Conservation (phyloP, 2,888 invertebrate species). For the Hedychridium roseum region DNA sequence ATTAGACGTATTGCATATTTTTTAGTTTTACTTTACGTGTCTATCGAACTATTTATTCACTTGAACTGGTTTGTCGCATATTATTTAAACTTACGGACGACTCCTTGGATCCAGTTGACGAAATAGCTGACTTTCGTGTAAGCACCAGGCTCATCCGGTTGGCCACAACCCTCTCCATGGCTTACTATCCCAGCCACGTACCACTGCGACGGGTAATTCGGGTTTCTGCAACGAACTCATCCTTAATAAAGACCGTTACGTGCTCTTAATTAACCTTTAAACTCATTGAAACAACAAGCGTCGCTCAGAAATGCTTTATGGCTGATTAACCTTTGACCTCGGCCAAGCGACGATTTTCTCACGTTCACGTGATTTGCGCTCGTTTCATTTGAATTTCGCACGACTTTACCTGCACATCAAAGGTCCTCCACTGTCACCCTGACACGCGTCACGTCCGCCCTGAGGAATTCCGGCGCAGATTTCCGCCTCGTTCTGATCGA, state of each 20-base stretch:
- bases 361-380: neutral
- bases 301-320: too few species aligned
- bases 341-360: too few species aligned
- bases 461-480: conserved; percentile 79
- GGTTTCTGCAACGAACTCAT: conserved; percentile 66
- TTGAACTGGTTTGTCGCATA: neutral
- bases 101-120: conserved; percentile 76
- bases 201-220: conserved; percentile 74
- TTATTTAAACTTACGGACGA: conserved; percentile 66
- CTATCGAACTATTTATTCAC: too few species aligned
- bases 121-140: conserved; percentile 82
- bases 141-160: conserved; percentile 81
- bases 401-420: conserved; percentile 74
- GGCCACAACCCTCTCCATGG: conserved; percentile 86
- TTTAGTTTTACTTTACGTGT: too few species aligned
- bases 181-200: conserved; percentile 86
- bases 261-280: too few species aligned
- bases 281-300: neutral
- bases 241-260: neutral
- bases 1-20: too few species aligned
- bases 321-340: too few species aligned
- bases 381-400: conserved; percentile 6
- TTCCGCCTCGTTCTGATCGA: conserved; percentile 73
- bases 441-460: conserved; percentile 86
- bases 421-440: conserved; percentile 87